Evolutionary conservation across 2,888 invertebrate species (phyloP), one percentile per base, ranked within the genome.

Genomic region (Crossocerus cetratus): DNA sequence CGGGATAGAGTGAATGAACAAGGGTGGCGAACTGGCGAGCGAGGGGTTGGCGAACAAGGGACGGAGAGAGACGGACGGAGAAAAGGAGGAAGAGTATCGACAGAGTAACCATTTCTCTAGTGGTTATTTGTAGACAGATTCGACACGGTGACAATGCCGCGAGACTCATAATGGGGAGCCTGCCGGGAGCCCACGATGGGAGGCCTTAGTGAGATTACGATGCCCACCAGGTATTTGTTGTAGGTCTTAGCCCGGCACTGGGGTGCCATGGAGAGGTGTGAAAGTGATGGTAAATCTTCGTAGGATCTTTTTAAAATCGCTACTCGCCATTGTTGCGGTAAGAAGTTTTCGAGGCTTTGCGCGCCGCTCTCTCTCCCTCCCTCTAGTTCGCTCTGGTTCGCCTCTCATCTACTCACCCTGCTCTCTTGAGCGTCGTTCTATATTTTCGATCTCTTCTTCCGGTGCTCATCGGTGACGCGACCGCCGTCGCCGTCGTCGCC

Each of bases 111-210:
- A 88, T 87, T 86, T 85, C 86, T 88, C 87, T 89, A 87, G 88
- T 88, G 89, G 88, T 89, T 90, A 89, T 89, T 90, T 88, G 89
- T 87, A 88, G 90, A 90, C 89, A 87, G 86, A 88, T 90, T 90
- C 90, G 89, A 90, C 90, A 89, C 85, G 83, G 81, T 80, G 85
- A 90, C 90, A 90, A 90, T 90, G 81, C 81, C 76, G 78, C 81
- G 82, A 77, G 84, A 87, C 86, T 87, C 86, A 90, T 89, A 89
- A 90, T 90, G 86, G 89, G 86, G 66, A 32, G 62, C 83, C 74
- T 73, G 70, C 70, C 69, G 76, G 72, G 81, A 74, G 74, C 81
- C 83, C 79, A 66, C 79, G 72, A 83, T 82, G 83, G 84, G 79
- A 84, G 83, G 82, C 80, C 84, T 83, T 82, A 80, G 83, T 72